These are phyloP conservation scores for Vombatus ursinus DNA, from an alignment of 2,113 vertebrate genomes.

Conservation along the genomic window DNA sequence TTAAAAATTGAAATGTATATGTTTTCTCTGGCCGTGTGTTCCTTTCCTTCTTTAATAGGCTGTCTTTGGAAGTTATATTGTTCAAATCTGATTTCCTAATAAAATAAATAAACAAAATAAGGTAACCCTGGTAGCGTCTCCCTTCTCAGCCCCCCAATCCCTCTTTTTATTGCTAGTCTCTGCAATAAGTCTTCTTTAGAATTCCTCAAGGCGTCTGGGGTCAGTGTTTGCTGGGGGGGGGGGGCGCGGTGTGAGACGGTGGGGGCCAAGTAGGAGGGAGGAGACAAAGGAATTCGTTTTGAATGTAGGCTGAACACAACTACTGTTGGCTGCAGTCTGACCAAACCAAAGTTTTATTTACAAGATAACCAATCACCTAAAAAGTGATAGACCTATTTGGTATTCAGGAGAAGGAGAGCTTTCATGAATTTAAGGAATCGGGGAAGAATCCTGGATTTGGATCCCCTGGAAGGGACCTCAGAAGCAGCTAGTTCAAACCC, in stretches of 20 bases:
- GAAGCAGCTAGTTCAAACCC: not conserved
- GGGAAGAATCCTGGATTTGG: not conserved
- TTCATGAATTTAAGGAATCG: not conserved
- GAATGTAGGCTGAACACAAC: not conserved
- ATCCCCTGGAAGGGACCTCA: not conserved
- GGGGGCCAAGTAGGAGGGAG: not conserved
- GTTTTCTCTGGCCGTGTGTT: not conserved
- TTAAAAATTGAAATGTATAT: not conserved
- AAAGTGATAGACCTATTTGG: not conserved
- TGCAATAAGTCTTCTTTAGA: not conserved
- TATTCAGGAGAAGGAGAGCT: not conserved
- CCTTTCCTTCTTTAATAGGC: not conserved
- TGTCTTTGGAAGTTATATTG: not conserved
- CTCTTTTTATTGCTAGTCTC: not conserved
- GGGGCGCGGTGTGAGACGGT: no score
- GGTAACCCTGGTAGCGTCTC: not conserved
- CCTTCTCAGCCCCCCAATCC: not conserved
- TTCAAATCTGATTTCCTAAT: slow-evolving; percentile 30
- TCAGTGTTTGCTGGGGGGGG: not conserved
- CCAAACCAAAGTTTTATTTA: not conserved
- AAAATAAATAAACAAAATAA: no score
- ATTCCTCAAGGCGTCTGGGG: not conserved
- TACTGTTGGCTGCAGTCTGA: not conserved
- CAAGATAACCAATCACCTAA: not conserved
- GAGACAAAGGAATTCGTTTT: not conserved